phyloP scores from a whole-genome alignment of 2,113 vertebrate genomes.

The Smithornis capensis region DNA sequence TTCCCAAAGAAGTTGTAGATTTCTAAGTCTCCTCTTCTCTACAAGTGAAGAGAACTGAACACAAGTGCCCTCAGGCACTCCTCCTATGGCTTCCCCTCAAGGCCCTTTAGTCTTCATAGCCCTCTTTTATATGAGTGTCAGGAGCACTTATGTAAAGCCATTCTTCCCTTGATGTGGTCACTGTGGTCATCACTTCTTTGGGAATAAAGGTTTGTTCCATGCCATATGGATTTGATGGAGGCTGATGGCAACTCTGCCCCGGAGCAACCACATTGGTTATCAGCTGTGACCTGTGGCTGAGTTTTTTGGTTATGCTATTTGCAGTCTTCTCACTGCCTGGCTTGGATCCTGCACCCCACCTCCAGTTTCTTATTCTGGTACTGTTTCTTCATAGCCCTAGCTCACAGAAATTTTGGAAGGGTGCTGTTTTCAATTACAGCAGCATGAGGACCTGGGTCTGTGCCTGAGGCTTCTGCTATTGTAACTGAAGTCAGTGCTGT shows the following conservation, averaged over 20 bases:
- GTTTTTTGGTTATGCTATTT: fast-evolving
- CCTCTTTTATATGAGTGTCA: neutral
- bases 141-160: fast-evolving
- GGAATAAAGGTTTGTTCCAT: neutral
- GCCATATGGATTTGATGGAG: neutral
- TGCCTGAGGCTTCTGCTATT: neutral
- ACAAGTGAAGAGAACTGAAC: too few relatives aligned
- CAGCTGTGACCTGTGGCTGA: neutral
- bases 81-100: neutral
- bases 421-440: neutral
- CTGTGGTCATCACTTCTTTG: neutral
- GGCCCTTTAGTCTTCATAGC: neutral
- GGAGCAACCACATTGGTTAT: neutral
- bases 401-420: neutral
- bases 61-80: neutral
- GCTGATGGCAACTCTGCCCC: neutral
- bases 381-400: neutral
- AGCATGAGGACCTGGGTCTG: neutral
- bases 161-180: neutral
- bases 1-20: neutral
- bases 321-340: neutral
- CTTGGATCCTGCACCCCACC: neutral
- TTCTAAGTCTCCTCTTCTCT: neutral
- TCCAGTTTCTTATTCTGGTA: neutral
- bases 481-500: neutral